A percentile compares a stretch with the other conserved stretches of the same genome.
Conservation (phyloP, 1,140 invertebrate genomes). For the Plodia interpunctella region DNA sequence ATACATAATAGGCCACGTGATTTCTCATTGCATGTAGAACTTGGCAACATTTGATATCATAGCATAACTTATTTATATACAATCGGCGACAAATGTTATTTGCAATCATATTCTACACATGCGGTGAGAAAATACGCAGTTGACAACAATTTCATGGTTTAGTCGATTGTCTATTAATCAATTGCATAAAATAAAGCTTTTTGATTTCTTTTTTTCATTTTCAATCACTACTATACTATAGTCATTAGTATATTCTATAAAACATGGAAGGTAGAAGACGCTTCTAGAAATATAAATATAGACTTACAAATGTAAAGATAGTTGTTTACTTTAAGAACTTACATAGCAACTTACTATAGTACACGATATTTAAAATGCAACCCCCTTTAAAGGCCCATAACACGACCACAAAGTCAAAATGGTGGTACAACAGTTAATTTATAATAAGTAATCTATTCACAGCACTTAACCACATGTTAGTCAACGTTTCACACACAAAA, state of each 20-base stretch:
- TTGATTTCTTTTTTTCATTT: constrained; percentile 56
- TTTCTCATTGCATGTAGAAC: constrained; percentile 39
- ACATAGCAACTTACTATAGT: constrained; percentile 67
- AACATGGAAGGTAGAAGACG: constrained; percentile 67
- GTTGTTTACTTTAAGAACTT: constrained; percentile 71
- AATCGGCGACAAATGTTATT: constrained; percentile 1
- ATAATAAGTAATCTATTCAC: constrained; percentile 73
- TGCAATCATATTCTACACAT: constrained; percentile 15
- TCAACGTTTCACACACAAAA: constrained; percentile 68
- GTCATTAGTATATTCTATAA: constrained; percentile 70
- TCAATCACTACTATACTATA: constrained; percentile 55
- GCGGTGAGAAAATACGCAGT: constrained; percentile 50
- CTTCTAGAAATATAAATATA: constrained; percentile 71
- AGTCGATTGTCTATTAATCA: constrained; percentile 61
- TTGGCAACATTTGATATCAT: neutral
- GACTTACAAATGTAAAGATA: constrained; percentile 74
- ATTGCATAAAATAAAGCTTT: constrained; percentile 61
- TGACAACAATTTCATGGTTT: constrained; percentile 64
- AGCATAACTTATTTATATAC: constrained; percentile 1
- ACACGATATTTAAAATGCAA: constrained; percentile 71
- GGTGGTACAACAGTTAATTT: constrained; percentile 72
- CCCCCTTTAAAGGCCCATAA: constrained; percentile 52
- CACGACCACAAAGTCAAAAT: constrained; percentile 56
- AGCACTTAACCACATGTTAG: constrained; percentile 75
- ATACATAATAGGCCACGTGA: constrained; percentile 51